Percentiles rank a stretch among this genome's conserved stretches.
These are phyloP conservation scores for Oryctolagus cuniculus DNA, from an alignment of 2,113 vertebrate species.

Conservation along the genomic window mOryCun1.1 NC_091445.1:20559501-20560000, in stretches of 20 bases:
- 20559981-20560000: too few relatives aligned
- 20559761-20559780: not conserved
- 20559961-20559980: too few relatives aligned
- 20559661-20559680: not conserved
- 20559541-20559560: not conserved
- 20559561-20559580: not conserved
- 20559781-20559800: too few relatives aligned
- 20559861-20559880: too few relatives aligned
- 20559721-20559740: not conserved
- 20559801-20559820: too few relatives aligned
- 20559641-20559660: not conserved
- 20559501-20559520: not conserved
- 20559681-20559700: not conserved
- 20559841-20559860: too few relatives aligned
- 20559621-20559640: not conserved
- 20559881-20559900: too few relatives aligned
- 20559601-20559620: not conserved
- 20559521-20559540: not conserved
- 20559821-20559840: too few relatives aligned
- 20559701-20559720: not conserved
- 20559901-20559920: too few relatives aligned
- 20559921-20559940: too few relatives aligned
- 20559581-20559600: not conserved
- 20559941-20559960: too few relatives aligned
- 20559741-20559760: slow-evolving; percentile 5